Evolutionary conservation across 2,113 vertebrate genomes (phyloP).

Genomic region (Barnardius zonarius): DNA sequence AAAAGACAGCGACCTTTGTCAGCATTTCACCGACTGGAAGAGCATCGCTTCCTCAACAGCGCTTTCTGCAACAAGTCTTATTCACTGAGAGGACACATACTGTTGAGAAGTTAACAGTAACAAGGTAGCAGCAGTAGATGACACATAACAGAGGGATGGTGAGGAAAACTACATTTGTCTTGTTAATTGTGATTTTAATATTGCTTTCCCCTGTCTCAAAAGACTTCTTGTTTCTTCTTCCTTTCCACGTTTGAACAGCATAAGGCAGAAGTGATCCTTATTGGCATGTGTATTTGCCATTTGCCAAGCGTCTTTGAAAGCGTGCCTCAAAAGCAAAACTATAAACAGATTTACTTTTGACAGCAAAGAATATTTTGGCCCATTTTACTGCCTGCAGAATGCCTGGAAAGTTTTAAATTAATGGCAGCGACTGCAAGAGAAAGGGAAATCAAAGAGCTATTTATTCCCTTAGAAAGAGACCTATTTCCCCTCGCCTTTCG

Average conservation of each 20-base stretch:
- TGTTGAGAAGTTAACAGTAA: not conserved
- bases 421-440: constrained; percentile 48
- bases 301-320: constrained; percentile 49
- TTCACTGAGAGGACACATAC: not conserved
- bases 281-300: constrained; percentile 35
- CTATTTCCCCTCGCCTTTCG: constrained; percentile 31
- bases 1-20: not conserved
- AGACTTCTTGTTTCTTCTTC: not conserved
- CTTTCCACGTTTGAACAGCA: not conserved
- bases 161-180: not conserved
- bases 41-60: not conserved
- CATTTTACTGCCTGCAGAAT: constrained; percentile 49
- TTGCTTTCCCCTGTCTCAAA: not conserved
- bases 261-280: constrained; percentile 45
- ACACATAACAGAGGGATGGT: not conserved
- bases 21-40: not conserved
- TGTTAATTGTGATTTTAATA: not conserved
- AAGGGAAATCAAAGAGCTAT: constrained; percentile 57
- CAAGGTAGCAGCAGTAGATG: not conserved
- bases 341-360: constrained; percentile 50
- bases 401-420: constrained; percentile 66
- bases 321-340: constrained; percentile 12
- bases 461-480: constrained; percentile 45
- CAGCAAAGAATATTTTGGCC: constrained; percentile 45
- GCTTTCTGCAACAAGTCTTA: not conserved